A percentile compares a stretch with the other conserved stretches of the same genome.
Conservation (phyloP, 2,797 vertebrate genomes). For the Tenualosa ilisha region DNA sequence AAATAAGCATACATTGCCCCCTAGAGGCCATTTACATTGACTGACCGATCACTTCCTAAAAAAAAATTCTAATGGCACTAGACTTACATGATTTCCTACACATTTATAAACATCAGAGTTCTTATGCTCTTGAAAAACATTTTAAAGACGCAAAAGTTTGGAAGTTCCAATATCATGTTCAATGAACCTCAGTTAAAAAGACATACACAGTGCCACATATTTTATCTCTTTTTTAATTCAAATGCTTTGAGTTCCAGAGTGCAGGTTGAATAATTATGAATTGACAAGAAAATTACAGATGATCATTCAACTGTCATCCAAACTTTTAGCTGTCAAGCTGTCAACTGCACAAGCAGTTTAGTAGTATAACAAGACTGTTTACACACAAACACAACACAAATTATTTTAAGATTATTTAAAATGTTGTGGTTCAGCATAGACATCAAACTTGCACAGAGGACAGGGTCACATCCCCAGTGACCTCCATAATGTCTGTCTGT, state of each 20-base stretch:
- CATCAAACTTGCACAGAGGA: constrained; percentile 43
- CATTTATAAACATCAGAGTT: not conserved
- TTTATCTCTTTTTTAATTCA: too few species aligned
- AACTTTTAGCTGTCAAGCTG: too few species aligned
- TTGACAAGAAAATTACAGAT: too few species aligned
- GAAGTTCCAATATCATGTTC: not conserved
- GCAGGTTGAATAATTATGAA: too few species aligned
- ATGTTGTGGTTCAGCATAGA: not conserved
- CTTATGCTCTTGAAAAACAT: not conserved
- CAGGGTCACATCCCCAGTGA: constrained; percentile 58
- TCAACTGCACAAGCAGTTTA: too few species aligned
- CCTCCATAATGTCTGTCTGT: constrained; percentile 57
- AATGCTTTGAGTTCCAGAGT: too few species aligned
- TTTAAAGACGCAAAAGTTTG: not conserved
- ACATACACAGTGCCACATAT: too few species aligned
- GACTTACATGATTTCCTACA: not conserved
- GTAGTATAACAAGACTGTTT: too few species aligned
- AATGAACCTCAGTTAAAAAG: too few species aligned
- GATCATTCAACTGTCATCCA: too few species aligned
- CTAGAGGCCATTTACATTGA: not conserved
- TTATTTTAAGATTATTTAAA: not conserved
- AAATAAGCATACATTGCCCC: constrained; percentile 2
- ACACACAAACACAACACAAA: not conserved
- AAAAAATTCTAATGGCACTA: too few species aligned
- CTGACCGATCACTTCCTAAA: too few species aligned